A percentile compares a stretch with the other conserved stretches of the same genome.
Evolutionary conservation across 2,797 vertebrate species (phyloP).

Genomic region (Leptatherina wallacei): DNA sequence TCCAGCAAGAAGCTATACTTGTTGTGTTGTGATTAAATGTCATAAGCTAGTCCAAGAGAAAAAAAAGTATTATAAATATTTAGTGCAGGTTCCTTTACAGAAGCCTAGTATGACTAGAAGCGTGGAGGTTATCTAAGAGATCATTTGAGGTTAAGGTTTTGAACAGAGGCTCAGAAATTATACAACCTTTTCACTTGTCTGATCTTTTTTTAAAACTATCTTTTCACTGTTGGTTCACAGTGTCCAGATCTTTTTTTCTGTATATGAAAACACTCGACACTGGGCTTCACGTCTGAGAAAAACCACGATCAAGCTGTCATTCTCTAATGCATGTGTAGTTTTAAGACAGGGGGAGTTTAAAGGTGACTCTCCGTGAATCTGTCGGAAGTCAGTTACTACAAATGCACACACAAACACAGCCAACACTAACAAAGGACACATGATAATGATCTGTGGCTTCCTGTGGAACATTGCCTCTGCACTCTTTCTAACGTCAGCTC

Average conservation of each 20-base stretch:
- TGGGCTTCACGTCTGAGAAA: background rate
- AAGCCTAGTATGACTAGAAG: background rate
- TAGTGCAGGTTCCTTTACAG: background rate
- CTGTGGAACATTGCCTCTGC: slow-evolving; percentile 53
- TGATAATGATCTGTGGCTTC: slow-evolving; percentile 50
- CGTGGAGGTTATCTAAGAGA: background rate
- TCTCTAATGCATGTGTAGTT: background rate
- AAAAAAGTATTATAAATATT: background rate
- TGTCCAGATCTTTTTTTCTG: background rate
- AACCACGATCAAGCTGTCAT: background rate
- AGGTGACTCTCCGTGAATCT: slow-evolving; percentile 19
- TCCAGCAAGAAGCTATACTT: slow-evolving; percentile 37
- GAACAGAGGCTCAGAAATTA: slow-evolving; percentile 1
- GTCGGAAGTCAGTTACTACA: background rate
- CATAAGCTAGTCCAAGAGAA: background rate
- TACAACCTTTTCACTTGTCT: slow-evolving; percentile 1
- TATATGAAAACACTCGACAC: background rate
- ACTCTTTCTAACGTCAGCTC: slow-evolving; percentile 10
- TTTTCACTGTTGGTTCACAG: background rate
- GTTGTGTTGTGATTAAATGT: slow-evolving; percentile 12
- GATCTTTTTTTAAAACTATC: background rate
- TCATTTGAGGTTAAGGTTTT: background rate
- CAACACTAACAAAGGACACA: slow-evolving; percentile 45
- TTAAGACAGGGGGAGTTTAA: background rate
- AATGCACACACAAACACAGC: background rate